Evolutionary conservation across 2,113 vertebrate genomes (phyloP), one percentile per base, ranked within the genome.

Genomic region (Phyllostomus discolor): DNA sequence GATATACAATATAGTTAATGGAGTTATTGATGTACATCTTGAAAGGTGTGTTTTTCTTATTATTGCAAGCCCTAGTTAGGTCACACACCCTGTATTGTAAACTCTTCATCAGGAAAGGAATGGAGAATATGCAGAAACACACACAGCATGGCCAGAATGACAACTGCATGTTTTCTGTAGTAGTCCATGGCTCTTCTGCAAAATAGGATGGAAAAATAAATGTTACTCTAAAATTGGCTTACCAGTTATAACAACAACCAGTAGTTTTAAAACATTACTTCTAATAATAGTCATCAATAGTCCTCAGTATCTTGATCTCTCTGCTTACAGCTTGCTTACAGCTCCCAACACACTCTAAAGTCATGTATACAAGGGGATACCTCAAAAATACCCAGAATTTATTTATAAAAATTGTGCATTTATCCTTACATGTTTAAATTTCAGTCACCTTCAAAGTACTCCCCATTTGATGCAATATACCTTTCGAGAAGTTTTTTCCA

Each of bases 61-160:
- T 96, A 95, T 72, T 96, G 79, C 87, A 97, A 8, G 38, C 35
- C 69, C 52, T 92, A 84, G 20, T 88, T 52, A 92, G 86, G 98
- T 98, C 99, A 99, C 99, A 97, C 95, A 99, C 99, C 98, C 94
- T 99, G 98, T 97, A 98, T 96, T 78, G 98, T 96, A 82, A 98
- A 98, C n/a, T 99, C 99, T 84, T 96, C 98, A 79, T 99, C 99
- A 92, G 99, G 98, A 96, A 99, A 99, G 86, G 99, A 98, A 94
- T 99, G 98, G 88, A 99, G 98, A 89, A 99, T 96, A 88, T 99
- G 98, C 97, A 99, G 96, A 97, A 99, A 98, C 67, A 99, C 94
- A 97, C 98, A 99, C 96, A 99, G 81, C 64, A 99, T 85, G 69
- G 99, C 98, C 96, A 99, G 93, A 54, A 98, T 98, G 73, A 99